phyloP scores from a whole-genome alignment of 1,140 invertebrate species.

The Euwallacea fornicatus region DNA sequence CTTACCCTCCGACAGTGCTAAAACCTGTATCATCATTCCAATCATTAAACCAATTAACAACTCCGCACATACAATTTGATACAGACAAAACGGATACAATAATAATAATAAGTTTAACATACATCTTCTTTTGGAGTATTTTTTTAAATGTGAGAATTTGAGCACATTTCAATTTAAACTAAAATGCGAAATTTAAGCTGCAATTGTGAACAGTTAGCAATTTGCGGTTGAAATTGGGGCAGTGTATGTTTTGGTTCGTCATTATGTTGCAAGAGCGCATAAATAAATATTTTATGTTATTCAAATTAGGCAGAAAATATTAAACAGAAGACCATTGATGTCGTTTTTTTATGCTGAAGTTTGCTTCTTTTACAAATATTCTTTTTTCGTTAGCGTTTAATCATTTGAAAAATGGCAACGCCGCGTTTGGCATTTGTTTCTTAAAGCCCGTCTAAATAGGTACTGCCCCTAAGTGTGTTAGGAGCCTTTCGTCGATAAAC shows the following conservation, averaged over 20 bases:
- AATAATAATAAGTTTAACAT: not conserved
- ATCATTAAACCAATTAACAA: conserved; percentile 12
- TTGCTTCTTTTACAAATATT: too few relatives aligned
- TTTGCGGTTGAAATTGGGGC: not conserved
- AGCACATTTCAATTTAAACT: not conserved
- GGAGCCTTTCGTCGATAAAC: too few relatives aligned
- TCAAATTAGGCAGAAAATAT: too few relatives aligned
- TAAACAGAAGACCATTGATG: too few relatives aligned
- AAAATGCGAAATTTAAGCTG: not conserved
- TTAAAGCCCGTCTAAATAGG: too few relatives aligned
- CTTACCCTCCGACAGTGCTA: conserved; percentile 9
- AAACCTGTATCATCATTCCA: conserved; percentile 8
- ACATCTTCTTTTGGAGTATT: not conserved
- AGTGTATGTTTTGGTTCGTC: not conserved
- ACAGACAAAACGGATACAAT: conserved; percentile 11
- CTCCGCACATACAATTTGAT: conserved; percentile 14
- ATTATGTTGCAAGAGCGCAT: too few relatives aligned
- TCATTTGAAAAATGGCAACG: too few relatives aligned
- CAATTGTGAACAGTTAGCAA: not conserved
- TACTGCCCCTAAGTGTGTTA: too few relatives aligned
- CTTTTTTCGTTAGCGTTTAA: too few relatives aligned
- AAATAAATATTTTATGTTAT: too few relatives aligned
- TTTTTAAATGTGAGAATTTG: not conserved
- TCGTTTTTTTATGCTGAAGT: too few relatives aligned
- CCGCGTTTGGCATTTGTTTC: too few relatives aligned